Evolutionary conservation across 2,113 vertebrate genomes (phyloP), one percentile per base, ranked within the genome.

Genomic region (Tragelaphus imberbis): DNA sequence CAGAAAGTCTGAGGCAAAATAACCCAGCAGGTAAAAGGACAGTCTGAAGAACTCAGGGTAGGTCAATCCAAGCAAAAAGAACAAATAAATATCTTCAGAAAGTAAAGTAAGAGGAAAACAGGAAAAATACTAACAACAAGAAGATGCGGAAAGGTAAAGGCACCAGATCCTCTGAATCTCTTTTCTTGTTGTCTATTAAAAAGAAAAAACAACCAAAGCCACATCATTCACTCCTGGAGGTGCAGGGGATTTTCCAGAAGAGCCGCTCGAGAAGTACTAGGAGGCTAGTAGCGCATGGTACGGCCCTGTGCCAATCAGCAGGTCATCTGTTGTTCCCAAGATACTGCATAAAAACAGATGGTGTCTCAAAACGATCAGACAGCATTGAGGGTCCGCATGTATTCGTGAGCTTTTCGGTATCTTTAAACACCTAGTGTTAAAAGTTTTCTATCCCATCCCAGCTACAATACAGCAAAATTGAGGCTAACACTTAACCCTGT

Each of bases 51-150:
- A 90, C 28, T 49, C 77, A 75, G 40, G 28, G 49, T 68, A 80
- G 90, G 90, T 5, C 56, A 28, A 90, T 40, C 77, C 33, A 49
- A 94, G 58, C 30, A n/a, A 95, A 86, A 93, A 79, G 23, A n/a
- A 71, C 71, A 95, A 63, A 75, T 71, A 36, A 75, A 65, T 44
- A 11, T 87, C 94, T 96, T 90, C 56, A 97, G 36, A 93, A 84
- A 86, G 68, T 12, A 95, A 92, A 56, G 23, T 51, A 44, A 77
- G 88, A 91, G 12, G 56, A 71, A 89, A 96, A 97, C 0, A n/a
- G 80, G 28, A 97, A 36, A 53, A 91, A 19, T 5, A 81, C 4
- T n/a, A n/a, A 47, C 23, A 86, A 27, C 49, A 77, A 81, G 40
- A 92, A 8, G 15, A 23, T n/a, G 53, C 56, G 15, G 49, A 88